Conservation (phyloP, 2,888 invertebrate genomes). For the Sesamia inferens region DNA sequence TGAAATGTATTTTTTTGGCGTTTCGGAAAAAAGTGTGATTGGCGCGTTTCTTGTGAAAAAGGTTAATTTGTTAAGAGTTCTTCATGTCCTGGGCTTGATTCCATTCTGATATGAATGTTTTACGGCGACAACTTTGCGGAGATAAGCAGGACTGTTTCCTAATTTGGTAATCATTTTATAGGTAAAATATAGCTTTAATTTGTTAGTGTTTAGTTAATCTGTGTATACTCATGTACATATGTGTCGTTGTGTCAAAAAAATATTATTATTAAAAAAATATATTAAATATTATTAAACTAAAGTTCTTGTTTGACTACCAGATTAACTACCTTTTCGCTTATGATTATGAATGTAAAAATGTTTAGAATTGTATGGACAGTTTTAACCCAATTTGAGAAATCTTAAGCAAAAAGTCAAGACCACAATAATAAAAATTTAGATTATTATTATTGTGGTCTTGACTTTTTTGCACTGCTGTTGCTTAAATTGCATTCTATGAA, state of each 20-base stretch:
- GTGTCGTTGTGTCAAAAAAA: no score
- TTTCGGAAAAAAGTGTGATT: neutral
- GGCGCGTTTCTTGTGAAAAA: neutral
- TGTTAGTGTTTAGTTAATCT: no score
- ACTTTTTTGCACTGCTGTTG: no score
- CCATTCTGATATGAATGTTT: neutral
- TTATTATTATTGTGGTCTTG: no score
- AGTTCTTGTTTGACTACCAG: neutral
- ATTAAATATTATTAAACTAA: neutral
- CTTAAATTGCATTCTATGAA: neutral
- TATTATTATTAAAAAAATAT: no score
- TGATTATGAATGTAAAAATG: neutral
- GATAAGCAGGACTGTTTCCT: neutral
- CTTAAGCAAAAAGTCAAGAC: neutral
- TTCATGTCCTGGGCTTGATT: neutral
- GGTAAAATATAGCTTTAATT: neutral
- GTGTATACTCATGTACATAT: no score
- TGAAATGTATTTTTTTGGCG: conserved; percentile 20
- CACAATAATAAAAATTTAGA: no score
- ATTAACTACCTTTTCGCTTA: neutral
- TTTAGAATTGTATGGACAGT: no score
- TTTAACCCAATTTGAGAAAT: neutral
- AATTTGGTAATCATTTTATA: neutral
- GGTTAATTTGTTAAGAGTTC: neutral
- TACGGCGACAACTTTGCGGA: neutral